Base-by-base conservation (phyloP, 35 echinoderm and acorn worm species). In the Ophiothrix spiculata region DNA sequence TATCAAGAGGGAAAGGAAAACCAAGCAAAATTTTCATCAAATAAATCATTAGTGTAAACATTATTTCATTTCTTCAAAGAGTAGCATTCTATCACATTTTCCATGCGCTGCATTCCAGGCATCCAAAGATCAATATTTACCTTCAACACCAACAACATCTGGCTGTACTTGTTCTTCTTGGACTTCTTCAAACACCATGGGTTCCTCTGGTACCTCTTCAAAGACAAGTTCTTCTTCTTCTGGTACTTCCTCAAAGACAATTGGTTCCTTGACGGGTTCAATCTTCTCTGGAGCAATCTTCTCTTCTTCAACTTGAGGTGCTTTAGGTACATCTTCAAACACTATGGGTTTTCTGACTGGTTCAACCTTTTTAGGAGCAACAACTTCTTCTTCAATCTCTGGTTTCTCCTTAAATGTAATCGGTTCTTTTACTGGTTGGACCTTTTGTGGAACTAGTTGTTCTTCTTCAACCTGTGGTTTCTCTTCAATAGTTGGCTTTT, bases 211-310 rank as follows among this genome's bases (percentile, higher is more conserved):
- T 73, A 79, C 86, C 64, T 87, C 32, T 1, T 79, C 14, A 28
- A 84, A 14, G 35, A 77, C 83, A 75, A 40, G 41, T 77, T 77
- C 31, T 78, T 92, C 91, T 74, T 82, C 87, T 41, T 77, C 49
- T 92, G 94, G 90, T 77, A 39, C 40, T 75, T 88, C 83, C 39
- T 97, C 90, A 36, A 92, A 34, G 28, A 80, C 54, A 81, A 96
- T 46, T 34, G 37, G 77, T 88, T 75, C 77, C 75, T 87, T 56
- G 0, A 33, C 56, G 28, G 85, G 85, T 49, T 0, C 21, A 35
- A 64, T 36, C 54, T 90, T 73, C 28, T 35, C 64, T 33, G 87
- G 79, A 19, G 29, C 49, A 64, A 74, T 12, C 14, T 79, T 39
- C 17, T 85, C 81, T 73, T 84, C 46, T 29, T 76, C 77, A 23